Evolutionary conservation across 1,140 invertebrate genomes (phyloP), one percentile per base, ranked within the genome.

Genomic region (Zophobas morio): DNA sequence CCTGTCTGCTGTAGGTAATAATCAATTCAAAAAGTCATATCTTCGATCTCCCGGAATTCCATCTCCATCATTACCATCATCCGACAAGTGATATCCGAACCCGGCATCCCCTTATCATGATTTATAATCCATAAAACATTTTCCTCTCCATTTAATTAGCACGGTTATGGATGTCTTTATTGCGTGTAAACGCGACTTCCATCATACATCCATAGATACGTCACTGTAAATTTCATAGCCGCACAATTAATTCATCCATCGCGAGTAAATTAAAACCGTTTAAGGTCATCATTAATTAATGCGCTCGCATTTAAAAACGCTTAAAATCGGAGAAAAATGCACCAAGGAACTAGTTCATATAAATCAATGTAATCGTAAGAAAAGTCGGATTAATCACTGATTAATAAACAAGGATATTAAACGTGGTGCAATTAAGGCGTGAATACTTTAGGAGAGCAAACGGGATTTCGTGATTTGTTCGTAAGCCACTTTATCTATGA

Each of bases 331-430:
- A 39, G 6, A 66, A 66, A 66, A 66, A 66, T 66, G 5, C 4
- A 6, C 35, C 60, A 66, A 40, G n/a, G 39, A 66, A 66, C 60
- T 66, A 66, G 60, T 66, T 66, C 60, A 66, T 66, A 66, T 66
- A 66, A 66, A 66, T 66, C 60, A 66, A 37, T 66, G 8, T 20
- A 36, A 34, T 20, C 39, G 42, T 32, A 66, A 66, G 60, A 66
- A 66, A 66, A 66, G 34, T 37, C 33, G 60, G 60, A 66, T 66
- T 66, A 66, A 66, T 66, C 60, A 66, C 60, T 66, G 60, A 66
- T 66, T 66, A 66, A 66, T 66, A 66, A 66, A 66, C 60, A 66
- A 66, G 60, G 60, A 66, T 66, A 66, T 66, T 66, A 66, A 66
- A 66, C 60, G 37, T 40, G 42, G 60, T 66, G 60, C 60, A 66